Evolutionary conservation across 2,113 vertebrate genomes (phyloP).

Genomic region (Sisor rabdophorus): DNA sequence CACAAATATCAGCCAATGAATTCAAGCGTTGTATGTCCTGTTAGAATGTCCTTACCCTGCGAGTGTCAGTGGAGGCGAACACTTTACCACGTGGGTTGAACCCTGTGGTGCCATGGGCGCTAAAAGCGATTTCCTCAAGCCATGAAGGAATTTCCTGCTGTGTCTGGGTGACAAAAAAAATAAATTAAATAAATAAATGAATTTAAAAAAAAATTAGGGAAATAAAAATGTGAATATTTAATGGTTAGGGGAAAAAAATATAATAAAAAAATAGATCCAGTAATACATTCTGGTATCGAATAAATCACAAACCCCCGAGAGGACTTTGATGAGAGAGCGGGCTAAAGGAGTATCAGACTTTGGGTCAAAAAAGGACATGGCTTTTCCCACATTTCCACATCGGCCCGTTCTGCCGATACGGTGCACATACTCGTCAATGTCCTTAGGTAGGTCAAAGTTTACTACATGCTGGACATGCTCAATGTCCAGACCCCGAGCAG

Average conservation of each 20-base stretch:
- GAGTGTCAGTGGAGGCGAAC: conserved; percentile 69
- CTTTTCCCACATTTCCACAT: conserved; percentile 86
- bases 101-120: conserved; percentile 49
- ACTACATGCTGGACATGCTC: conserved; percentile 91
- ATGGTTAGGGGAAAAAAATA: background rate
- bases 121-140: conserved; percentile 81
- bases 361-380: conserved; percentile 83
- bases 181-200: too few relatives aligned
- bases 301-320: conserved; percentile 77
- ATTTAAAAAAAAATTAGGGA: background rate
- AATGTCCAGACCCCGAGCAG: conserved; percentile 89
- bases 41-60: conserved; percentile 66
- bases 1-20: background rate
- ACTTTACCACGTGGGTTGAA: conserved; percentile 52
- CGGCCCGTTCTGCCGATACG: conserved; percentile 92
- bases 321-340: conserved; percentile 75
- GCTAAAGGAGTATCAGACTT: conserved; percentile 72
- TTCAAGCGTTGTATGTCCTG: background rate
- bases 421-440: conserved; percentile 90
- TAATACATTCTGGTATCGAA: background rate
- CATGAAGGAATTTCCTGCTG: conserved; percentile 88
- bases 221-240: background rate
- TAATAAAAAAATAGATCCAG: background rate
- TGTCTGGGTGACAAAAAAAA: conserved; percentile 67
- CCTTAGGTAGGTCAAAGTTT: conserved; percentile 87